Base-by-base conservation (phyloP, 2,888 invertebrate species). In the Metallyticus violacea region DNA sequence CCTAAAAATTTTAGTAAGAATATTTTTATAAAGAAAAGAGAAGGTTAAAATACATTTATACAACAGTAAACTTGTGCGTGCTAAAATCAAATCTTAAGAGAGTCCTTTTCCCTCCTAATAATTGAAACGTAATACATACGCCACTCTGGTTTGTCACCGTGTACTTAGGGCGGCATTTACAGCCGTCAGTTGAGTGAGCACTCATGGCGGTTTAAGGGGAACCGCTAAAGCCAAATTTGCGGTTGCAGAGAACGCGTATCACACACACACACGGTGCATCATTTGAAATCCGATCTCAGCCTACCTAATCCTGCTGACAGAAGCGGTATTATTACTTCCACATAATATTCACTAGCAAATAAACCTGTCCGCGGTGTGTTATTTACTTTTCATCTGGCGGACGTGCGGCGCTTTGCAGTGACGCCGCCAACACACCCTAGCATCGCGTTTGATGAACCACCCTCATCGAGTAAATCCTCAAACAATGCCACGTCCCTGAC, bases 381-480 rank as follows among this genome's bases (percentile, higher is more conserved):
- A 62, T 62, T 62, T 62, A 62, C 40, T 62, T 62, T 62, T 62
- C 40, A 62, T 62, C 40, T 62, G 40, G 7, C 9, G 40, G 40
- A 40, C 40, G 40, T 40, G 40, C 40, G 40, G 40, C 40, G 40
- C 40, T 62, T 62, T 62, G 40, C 40, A 62, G 40, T 62, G 15
- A 62, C 40, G 40, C 40, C 40, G 40, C 15, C 40, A 15, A 22
- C 81, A 40, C 81, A n/a, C n/a, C 30, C n/a, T 29, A 81, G 30
- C 28, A 40, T 76, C 82, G 82, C 62, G 82, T 76, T 82, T 82
- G 82, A 82, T 76, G 82, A 82, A 40, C 76, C 62, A 81, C 81
- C 30, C 81, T 26, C 30, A 30, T 26, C 82, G 76, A n/a, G 30
- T 26, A 82, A 82, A 82, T 82, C 82, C 82, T 82, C 82, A 82